Evolutionary conservation across 2,888 invertebrate genomes (phyloP).

Genomic region (Scrobipalpa atriplicella): DNA sequence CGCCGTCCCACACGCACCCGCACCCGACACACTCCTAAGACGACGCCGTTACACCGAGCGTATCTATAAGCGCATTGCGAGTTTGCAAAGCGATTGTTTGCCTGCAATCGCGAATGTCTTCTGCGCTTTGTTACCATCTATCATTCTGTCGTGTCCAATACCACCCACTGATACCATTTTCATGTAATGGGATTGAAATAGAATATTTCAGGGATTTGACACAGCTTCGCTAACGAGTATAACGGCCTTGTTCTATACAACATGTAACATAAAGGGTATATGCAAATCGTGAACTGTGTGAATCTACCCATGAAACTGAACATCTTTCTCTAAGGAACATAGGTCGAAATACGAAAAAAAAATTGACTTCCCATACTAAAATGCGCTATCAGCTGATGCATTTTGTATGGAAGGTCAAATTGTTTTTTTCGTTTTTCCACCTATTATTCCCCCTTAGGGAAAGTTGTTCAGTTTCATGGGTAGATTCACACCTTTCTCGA

Average conservation of each 20-base stretch:
- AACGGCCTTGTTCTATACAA: slow-evolving; percentile 21
- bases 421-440: too few species aligned
- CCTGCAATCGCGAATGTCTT: slow-evolving; percentile 29
- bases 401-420: too few species aligned
- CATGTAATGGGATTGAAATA: slow-evolving; percentile 16
- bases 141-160: background rate
- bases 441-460: too few species aligned
- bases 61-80: slow-evolving; percentile 28
- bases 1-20: slow-evolving; percentile 15
- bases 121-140: background rate
- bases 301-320: too few species aligned
- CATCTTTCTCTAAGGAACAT: too few species aligned
- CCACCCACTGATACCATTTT: slow-evolving; percentile 3
- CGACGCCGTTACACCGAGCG: background rate
- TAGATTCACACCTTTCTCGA: too few species aligned
- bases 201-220: slow-evolving; percentile 9
- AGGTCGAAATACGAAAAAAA: too few species aligned
- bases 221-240: slow-evolving; percentile 10
- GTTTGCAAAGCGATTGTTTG: slow-evolving; percentile 29
- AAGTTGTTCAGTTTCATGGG: too few species aligned
- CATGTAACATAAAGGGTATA: too few species aligned
- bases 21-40: slow-evolving; percentile 1
- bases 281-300: too few species aligned
- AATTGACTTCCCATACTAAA: too few species aligned
- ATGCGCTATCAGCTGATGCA: too few species aligned